Percentiles rank a stretch among this genome's conserved stretches.
These are phyloP conservation scores for Thamnaconus septentrionalis DNA, from an alignment of 2,113 vertebrate species.

Conservation along the genomic window DNA sequence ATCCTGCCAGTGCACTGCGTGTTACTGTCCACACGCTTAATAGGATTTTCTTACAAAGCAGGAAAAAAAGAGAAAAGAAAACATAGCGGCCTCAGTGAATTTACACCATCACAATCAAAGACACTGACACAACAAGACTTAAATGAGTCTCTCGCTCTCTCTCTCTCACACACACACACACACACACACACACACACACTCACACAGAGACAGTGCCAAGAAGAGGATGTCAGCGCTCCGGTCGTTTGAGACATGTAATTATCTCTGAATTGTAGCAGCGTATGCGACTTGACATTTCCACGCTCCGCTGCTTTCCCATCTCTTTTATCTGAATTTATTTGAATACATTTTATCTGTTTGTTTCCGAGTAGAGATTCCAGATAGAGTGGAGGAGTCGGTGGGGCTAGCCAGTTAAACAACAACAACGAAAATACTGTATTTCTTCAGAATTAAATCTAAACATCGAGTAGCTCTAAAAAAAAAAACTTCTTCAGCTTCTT, in stretches of 20 bases:
- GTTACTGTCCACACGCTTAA: no score
- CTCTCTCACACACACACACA: not conserved
- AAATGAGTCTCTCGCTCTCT: no score
- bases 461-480: no score
- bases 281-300: slow-evolving; percentile 57
- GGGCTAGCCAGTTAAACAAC: not conserved
- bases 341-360: slow-evolving; percentile 50
- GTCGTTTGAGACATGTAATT: slow-evolving; percentile 51
- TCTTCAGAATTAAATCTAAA: no score
- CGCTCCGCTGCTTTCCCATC: slow-evolving; percentile 59
- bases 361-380: slow-evolving; percentile 42
- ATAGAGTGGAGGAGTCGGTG: slow-evolving; percentile 2
- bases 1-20: no score
- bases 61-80: no score
- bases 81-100: no score
- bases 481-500: no score
- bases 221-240: slow-evolving; percentile 49
- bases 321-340: slow-evolving; percentile 63
- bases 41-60: no score
- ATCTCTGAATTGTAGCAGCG: slow-evolving; percentile 48
- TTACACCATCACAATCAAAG: no score
- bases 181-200: slow-evolving; percentile 11
- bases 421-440: no score
- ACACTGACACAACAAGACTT: no score
- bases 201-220: slow-evolving; percentile 8